phyloP scores from a whole-genome alignment of 2,888 invertebrate species.

The Melinaea menophilus region DNA sequence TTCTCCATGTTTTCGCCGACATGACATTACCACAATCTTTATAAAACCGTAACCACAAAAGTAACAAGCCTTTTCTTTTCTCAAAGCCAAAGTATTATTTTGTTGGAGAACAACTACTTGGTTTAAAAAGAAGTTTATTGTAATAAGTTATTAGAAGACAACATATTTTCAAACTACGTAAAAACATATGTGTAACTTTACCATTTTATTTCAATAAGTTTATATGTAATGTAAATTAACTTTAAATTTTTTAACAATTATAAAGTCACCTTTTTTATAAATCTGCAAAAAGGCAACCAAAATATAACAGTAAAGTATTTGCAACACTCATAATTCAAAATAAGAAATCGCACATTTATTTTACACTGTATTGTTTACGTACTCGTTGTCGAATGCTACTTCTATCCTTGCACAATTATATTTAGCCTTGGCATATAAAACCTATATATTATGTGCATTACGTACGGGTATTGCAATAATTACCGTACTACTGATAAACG shows the following conservation, averaged over 20 bases:
- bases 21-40: too few species aligned
- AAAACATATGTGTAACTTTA: too few species aligned
- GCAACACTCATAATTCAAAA: not conserved
- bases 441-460: constrained; percentile 18
- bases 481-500: constrained; percentile 3
- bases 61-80: too few species aligned
- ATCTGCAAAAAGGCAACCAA: constrained; percentile 1
- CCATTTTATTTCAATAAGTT: too few species aligned
- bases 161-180: too few species aligned
- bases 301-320: not conserved
- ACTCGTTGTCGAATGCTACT: constrained; percentile 22
- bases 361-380: constrained; percentile 8
- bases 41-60: too few species aligned
- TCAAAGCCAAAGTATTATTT: too few species aligned
- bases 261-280: not conserved
- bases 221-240: too few species aligned
- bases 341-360: not conserved
- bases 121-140: too few species aligned
- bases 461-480: constrained; percentile 9
- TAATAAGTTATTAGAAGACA: not conserved
- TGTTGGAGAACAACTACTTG: too few species aligned
- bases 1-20: too few species aligned
- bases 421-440: constrained; percentile 27
- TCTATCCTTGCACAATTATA: constrained; percentile 28
- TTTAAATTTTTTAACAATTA: too few species aligned